Conservation (phyloP, 2,113 vertebrate genomes). For the Siphamia tubifer region DNA sequence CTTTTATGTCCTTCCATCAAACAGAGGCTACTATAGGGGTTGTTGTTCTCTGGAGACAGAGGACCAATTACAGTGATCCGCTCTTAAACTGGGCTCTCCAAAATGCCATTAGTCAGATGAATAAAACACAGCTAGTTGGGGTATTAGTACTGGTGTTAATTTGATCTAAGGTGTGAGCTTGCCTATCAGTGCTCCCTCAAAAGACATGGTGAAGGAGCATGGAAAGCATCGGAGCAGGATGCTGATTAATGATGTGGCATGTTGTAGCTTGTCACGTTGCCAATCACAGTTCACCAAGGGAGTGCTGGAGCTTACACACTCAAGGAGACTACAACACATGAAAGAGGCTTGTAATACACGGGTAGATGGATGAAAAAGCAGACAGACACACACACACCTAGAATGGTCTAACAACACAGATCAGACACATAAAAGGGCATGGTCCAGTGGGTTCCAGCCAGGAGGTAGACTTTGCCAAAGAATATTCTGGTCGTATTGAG, state of each 20-base stretch:
- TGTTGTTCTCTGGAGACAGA: slow-evolving; percentile 47
- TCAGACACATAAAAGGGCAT: slow-evolving; percentile 58
- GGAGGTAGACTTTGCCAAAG: slow-evolving; percentile 18
- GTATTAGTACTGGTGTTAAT: slow-evolving; percentile 47
- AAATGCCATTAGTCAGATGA: slow-evolving; percentile 48
- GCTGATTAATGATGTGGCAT: slow-evolving; percentile 24
- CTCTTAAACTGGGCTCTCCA: slow-evolving; percentile 38
- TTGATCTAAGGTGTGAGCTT: slow-evolving; percentile 36
- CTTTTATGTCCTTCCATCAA: slow-evolving; percentile 1
- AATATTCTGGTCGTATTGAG: slow-evolving; percentile 46
- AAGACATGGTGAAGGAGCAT: background rate
- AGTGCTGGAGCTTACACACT: background rate
- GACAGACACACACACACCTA: slow-evolving; percentile 34
- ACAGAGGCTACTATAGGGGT: slow-evolving; percentile 17
- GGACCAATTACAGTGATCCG: slow-evolving; percentile 54
- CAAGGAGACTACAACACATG: background rate
- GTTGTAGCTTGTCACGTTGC: slow-evolving; percentile 10
- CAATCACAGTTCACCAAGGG: slow-evolving; percentile 33
- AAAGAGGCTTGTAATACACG: slow-evolving; percentile 36
- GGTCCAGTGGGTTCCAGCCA: slow-evolving; percentile 52
- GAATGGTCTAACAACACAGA: slow-evolving; percentile 32
- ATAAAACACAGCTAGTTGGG: slow-evolving; percentile 19
- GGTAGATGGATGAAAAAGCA: slow-evolving; percentile 14
- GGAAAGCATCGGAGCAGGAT: slow-evolving; percentile 11
- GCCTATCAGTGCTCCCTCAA: background rate